phyloP scores from a whole-genome alignment of 2,797 vertebrate genomes.

The Danionella dracula region DNA sequence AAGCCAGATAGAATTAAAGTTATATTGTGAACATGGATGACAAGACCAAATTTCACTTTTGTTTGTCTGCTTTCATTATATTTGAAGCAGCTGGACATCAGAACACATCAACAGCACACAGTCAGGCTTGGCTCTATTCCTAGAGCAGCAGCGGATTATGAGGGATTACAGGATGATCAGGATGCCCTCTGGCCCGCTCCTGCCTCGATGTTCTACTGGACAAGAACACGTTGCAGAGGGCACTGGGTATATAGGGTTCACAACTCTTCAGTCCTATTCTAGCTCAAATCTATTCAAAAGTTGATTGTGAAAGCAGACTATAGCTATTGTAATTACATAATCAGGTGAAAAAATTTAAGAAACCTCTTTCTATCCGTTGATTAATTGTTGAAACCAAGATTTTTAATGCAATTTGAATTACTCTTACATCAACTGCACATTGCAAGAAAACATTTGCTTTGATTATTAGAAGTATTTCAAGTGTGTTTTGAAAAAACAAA shows the following conservation, averaged over 20 bases:
- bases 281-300: too few species aligned
- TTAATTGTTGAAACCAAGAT: too few species aligned
- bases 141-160: constrained; percentile 69
- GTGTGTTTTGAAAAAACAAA: too few species aligned
- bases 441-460: too few species aligned
- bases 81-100: constrained; percentile 18
- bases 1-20: background rate
- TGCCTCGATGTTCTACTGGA: constrained; percentile 44
- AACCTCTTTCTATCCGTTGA: too few species aligned
- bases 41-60: constrained; percentile 3
- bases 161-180: constrained; percentile 73
- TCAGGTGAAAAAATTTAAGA: too few species aligned
- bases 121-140: constrained; percentile 52
- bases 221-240: constrained; percentile 43
- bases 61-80: constrained; percentile 1
- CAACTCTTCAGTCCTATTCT: constrained; percentile 16
- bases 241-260: constrained; percentile 51
- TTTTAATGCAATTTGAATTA: too few species aligned
- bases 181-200: constrained; percentile 45
- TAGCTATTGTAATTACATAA: too few species aligned
- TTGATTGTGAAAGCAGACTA: too few species aligned
- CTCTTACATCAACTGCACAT: too few species aligned
- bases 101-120: constrained; percentile 38
- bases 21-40: background rate
- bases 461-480: too few species aligned